Evolutionary conservation across 2,797 vertebrate genomes (phyloP).

Genomic region (Pipistrellus kuhlii): DNA sequence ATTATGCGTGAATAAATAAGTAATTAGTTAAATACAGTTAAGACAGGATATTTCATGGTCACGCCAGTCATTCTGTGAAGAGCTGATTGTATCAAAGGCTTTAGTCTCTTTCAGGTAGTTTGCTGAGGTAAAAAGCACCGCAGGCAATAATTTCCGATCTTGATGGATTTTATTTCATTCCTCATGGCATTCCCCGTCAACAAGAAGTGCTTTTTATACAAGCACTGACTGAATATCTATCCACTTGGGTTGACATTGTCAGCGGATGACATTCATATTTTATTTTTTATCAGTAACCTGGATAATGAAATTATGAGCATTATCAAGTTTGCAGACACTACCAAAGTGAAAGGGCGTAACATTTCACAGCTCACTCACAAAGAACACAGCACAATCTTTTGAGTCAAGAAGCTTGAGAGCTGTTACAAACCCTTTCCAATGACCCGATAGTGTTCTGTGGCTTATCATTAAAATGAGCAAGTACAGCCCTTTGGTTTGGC

Average conservation of each 20-base stretch:
- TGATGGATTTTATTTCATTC: constrained; percentile 46
- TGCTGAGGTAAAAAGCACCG: neutral
- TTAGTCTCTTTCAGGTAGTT: neutral
- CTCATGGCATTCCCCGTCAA: neutral
- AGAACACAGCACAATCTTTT: constrained; percentile 53
- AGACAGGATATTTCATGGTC: neutral
- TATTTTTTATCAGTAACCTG: constrained; percentile 51
- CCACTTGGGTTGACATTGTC: neutral
- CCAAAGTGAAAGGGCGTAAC: constrained; percentile 57
- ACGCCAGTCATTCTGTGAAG: neutral
- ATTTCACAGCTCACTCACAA: constrained; percentile 20
- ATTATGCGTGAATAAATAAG: neutral
- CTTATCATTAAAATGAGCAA: constrained; percentile 48
- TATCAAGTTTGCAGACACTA: constrained; percentile 51
- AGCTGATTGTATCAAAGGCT: neutral
- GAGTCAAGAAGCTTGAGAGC: constrained; percentile 59
- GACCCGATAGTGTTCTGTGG: neutral
- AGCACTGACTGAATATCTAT: constrained; percentile 1
- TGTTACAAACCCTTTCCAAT: constrained; percentile 63
- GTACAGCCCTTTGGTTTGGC: neutral
- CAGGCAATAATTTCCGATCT: neutral
- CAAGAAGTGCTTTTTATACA: neutral
- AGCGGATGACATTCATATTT: neutral
- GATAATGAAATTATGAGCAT: constrained; percentile 61
- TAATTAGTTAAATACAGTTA: neutral